These are phyloP conservation scores for Cecidostiba fungosa DNA, from an alignment of 2,888 invertebrate genomes.

Conservation along the genomic window DNA sequence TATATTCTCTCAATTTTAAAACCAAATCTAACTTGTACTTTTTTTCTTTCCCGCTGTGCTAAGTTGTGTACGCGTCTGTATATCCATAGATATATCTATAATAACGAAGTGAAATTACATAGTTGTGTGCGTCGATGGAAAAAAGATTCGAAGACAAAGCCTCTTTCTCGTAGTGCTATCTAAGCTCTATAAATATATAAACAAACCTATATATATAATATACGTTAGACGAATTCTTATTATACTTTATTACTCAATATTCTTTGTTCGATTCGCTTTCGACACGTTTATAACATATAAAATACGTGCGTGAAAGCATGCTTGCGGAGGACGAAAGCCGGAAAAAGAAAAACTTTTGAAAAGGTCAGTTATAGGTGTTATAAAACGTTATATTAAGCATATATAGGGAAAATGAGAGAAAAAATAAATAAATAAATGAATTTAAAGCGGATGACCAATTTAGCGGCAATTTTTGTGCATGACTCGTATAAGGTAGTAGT, in stretches of 20 bases:
- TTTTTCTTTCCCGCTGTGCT: background rate
- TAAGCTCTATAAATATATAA: background rate
- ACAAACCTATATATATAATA: background rate
- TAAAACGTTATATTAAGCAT: background rate
- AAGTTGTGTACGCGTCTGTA: background rate
- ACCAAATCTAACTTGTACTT: background rate
- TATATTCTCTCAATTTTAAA: background rate
- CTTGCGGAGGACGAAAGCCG: constrained; percentile 50
- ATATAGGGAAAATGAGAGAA: background rate
- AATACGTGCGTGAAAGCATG: background rate
- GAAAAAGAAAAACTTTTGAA: background rate
- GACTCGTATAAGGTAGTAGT: constrained; percentile 49
- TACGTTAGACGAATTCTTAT: constrained; percentile 29
- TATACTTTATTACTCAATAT: background rate
- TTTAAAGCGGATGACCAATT: constrained; percentile 45
- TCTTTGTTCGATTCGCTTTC: constrained; percentile 1
- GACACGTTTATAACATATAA: background rate
- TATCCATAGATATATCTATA: constrained; percentile 13
- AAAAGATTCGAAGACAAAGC: constrained; percentile 55
- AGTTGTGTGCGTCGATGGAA: constrained; percentile 19
- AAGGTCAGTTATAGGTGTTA: background rate
- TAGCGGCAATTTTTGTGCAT: constrained; percentile 54
- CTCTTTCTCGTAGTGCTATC: constrained; percentile 40
- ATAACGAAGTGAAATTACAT: constrained; percentile 19
- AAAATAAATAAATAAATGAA: constrained; percentile 18